Evolutionary conservation across 2,113 vertebrate species (phyloP).

Genomic region (Atrichornis clamosus): DNA sequence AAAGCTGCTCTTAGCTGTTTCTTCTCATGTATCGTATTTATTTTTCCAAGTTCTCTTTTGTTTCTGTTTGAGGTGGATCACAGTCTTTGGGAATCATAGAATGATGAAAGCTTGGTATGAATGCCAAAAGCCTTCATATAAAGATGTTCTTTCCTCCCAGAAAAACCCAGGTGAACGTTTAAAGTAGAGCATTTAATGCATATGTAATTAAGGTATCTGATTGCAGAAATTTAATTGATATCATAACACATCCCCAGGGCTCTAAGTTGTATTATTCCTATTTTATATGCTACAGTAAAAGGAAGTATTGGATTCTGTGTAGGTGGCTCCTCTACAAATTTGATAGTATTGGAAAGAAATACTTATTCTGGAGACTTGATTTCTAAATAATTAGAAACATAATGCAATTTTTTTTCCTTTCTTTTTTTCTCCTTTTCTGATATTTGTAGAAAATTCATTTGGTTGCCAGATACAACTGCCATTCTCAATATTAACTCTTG

Average conservation of each 20-base stretch:
- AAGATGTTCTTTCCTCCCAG: not conserved
- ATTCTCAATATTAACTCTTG: not conserved
- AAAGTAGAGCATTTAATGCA: not conserved
- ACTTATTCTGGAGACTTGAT: not conserved
- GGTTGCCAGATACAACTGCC: not conserved
- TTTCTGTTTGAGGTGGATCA: not conserved
- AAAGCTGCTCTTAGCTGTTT: not conserved
- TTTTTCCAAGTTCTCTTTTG: not conserved
- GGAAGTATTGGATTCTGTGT: not conserved
- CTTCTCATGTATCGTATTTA: not conserved
- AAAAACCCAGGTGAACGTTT: not conserved
- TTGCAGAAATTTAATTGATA: not conserved
- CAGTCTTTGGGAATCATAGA: not conserved
- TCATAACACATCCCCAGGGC: not conserved
- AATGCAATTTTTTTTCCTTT: not conserved
- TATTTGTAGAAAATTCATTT: not conserved
- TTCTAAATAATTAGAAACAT: not conserved
- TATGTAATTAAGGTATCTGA: not conserved
- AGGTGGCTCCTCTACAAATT: not conserved
- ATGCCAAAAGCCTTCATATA: not conserved
- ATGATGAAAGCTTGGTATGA: not conserved
- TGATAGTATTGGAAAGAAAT: not conserved
- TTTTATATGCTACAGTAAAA: not conserved
- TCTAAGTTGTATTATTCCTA: not conserved
- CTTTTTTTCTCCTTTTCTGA: not conserved